A percentile compares a stretch with the other conserved stretches of the same genome.
These are phyloP conservation scores for Diprion similis DNA, from an alignment of 1,140 invertebrate genomes.

Conservation along the genomic window DNA sequence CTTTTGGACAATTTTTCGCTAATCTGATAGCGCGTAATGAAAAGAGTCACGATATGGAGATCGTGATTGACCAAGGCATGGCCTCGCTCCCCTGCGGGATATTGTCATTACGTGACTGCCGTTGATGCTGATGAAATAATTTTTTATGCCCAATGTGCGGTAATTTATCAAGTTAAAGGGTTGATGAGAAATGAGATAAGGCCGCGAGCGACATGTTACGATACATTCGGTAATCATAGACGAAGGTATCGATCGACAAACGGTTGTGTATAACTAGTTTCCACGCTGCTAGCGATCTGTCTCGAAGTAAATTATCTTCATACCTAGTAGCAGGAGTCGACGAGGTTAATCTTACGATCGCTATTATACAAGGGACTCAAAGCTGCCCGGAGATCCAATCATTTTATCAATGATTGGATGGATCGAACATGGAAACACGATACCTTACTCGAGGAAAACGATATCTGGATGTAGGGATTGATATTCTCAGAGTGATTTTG, in stretches of 20 bases:
- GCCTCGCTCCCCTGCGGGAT: neutral
- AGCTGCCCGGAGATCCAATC: no score
- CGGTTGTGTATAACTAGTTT: no score
- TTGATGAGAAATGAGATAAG: neutral
- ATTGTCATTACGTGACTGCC: neutral
- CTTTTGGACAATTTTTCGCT: neutral
- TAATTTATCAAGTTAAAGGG: neutral
- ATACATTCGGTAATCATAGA: no score
- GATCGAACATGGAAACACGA: neutral
- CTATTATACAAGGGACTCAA: no score
- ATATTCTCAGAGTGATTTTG: constrained; percentile 64
- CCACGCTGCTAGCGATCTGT: no score
- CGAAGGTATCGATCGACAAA: no score
- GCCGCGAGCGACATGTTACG: no score
- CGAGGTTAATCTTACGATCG: no score
- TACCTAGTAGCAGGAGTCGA: no score
- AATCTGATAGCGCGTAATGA: neutral
- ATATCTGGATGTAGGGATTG: constrained; percentile 69
- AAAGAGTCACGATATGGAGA: neutral
- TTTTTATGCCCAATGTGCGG: neutral
- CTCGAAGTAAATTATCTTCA: no score
- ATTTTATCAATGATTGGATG: no score
- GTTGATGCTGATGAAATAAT: neutral
- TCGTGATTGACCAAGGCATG: neutral
- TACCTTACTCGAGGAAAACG: constrained; percentile 71